Conservation (phyloP, 1,140 invertebrate genomes). For the Agrilus planipennis region DNA sequence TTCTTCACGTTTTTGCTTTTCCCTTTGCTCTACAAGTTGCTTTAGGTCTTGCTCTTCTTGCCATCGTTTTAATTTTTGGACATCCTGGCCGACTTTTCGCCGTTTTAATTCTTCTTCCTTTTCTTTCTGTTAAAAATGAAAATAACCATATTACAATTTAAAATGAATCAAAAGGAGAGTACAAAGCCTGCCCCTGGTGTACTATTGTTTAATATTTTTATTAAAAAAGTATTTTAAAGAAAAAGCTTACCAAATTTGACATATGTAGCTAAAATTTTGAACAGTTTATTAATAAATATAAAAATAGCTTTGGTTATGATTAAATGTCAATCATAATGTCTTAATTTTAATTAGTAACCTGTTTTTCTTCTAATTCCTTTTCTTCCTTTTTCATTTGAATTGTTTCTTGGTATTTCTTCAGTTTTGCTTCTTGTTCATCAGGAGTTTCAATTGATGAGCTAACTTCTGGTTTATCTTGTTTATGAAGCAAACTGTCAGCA, state of each 20-base stretch:
- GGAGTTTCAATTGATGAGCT: background rate
- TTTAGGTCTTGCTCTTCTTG: constrained; percentile 65
- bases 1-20: constrained; percentile 59
- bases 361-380: no score
- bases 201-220: no score
- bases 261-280: background rate
- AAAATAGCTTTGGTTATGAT: no score
- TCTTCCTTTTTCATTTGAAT: no score
- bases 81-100: constrained; percentile 53
- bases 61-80: constrained; percentile 54
- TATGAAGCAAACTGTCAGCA: background rate
- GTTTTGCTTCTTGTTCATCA: background rate
- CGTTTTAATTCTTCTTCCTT: constrained; percentile 57
- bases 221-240: no score
- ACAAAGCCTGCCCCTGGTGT: no score
- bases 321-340: no score
- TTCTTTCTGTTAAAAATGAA: constrained; percentile 37
- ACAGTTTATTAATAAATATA: no score
- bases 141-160: background rate
- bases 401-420: no score
- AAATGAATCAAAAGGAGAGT: no score
- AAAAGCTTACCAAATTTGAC: background rate
- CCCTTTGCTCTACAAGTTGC: constrained; percentile 52
- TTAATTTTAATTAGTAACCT: no score
- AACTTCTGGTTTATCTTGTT: background rate